Conservation (phyloP, 2,797 vertebrate species). For the Erethizon dorsatum region DNA sequence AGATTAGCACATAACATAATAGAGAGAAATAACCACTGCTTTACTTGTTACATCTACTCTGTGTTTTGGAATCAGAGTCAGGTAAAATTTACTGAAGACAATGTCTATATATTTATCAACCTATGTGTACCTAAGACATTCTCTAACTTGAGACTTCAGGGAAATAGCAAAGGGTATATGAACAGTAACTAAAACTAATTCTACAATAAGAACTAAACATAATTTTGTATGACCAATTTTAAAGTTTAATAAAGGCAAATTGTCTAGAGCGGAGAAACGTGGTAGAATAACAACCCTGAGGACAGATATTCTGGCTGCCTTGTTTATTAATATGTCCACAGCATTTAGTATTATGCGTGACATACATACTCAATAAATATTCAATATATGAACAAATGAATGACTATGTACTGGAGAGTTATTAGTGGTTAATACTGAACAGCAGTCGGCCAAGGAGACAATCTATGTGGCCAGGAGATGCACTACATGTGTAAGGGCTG, state of each 20-base stretch:
- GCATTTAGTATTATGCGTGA: not conserved
- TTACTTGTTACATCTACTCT: not conserved
- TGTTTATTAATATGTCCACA: not conserved
- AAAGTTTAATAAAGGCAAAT: slow-evolving; percentile 43
- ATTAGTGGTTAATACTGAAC: not conserved
- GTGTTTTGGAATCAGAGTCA: slow-evolving; percentile 35
- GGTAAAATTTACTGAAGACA: slow-evolving; percentile 13
- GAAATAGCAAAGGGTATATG: not conserved
- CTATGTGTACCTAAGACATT: not conserved
- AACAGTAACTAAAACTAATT: slow-evolving; percentile 28
- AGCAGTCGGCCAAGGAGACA: not conserved
- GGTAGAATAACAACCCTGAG: not conserved
- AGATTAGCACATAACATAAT: slow-evolving; percentile 25
- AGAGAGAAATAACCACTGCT: slow-evolving; percentile 31
- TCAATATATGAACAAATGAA: not conserved
- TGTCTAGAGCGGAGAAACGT: not conserved
- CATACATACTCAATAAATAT: not conserved
- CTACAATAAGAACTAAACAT: not conserved
- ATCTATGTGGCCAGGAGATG: not conserved
- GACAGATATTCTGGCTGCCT: not conserved
- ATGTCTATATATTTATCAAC: not conserved
- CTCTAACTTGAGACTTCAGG: not conserved
- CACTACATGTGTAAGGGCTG: not conserved
- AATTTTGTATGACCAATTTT: not conserved
- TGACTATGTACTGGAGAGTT: not conserved